These are phyloP conservation scores for Aegypius monachus DNA, from an alignment of 2,113 vertebrate genomes.

Conservation along the genomic window DNA sequence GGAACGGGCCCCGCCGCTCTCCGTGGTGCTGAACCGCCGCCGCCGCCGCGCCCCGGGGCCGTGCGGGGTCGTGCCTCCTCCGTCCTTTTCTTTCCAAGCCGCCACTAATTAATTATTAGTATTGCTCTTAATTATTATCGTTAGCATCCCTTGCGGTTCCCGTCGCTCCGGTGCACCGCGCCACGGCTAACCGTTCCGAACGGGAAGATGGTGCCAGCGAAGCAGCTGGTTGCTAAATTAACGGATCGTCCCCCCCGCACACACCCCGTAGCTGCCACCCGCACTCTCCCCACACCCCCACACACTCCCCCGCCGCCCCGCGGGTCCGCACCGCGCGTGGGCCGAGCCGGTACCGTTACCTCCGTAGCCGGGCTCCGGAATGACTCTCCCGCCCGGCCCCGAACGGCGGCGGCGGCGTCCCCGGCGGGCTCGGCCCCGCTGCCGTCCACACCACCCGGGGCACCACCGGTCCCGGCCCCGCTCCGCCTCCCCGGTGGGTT, in stretches of 20 bases:
- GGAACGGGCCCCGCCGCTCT: slow-evolving; percentile 20
- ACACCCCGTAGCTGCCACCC: background rate
- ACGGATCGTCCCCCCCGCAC: rapidly evolving
- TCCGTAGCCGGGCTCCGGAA: background rate
- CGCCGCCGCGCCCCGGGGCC: background rate
- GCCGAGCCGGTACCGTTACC: background rate
- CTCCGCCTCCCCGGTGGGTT: background rate
- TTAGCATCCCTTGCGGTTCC: background rate
- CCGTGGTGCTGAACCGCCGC: slow-evolving; percentile 44
- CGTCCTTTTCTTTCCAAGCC: background rate
- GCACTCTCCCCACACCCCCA: no score
- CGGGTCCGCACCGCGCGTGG: background rate
- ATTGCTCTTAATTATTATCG: background rate
- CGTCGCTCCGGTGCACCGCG: background rate
- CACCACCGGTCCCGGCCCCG: no score
- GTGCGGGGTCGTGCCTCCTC: background rate
- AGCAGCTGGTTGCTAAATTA: background rate
- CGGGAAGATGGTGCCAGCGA: background rate
- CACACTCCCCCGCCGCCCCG: no score
- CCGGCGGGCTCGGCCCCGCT: background rate
- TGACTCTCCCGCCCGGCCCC: background rate
- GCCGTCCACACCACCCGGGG: background rate
- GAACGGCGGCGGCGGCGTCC: background rate
- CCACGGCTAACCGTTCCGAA: background rate
- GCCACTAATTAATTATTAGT: background rate